A percentile compares a stretch with the other conserved stretches of the same genome.
Evolutionary conservation across 1,140 invertebrate genomes (phyloP).

Genomic region (Scaptodrosophila lebanonensis): DNA sequence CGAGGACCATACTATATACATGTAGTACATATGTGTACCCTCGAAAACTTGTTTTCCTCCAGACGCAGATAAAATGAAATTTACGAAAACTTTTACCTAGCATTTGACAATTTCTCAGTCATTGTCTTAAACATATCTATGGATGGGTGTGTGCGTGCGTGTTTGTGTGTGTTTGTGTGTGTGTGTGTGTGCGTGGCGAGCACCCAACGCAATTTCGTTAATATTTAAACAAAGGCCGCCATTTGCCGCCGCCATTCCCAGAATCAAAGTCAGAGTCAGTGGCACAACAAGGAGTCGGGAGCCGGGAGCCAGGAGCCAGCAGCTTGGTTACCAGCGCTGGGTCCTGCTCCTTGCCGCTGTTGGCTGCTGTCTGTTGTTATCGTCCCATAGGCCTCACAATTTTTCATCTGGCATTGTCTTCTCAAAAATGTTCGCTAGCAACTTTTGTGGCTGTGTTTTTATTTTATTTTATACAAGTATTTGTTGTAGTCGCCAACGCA

Average conservation of each 20-base stretch:
- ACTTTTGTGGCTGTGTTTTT: too few relatives aligned
- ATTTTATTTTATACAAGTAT: too few relatives aligned
- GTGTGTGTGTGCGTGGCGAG: conserved; percentile 12
- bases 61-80: conserved; percentile 65
- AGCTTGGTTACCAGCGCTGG: too few relatives aligned
- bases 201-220: conserved; percentile 41
- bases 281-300: too few relatives aligned
- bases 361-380: conserved; percentile 23
- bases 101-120: conserved; percentile 29
- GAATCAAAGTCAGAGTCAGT: too few relatives aligned
- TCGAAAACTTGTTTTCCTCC: conserved; percentile 49
- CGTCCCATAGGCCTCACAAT: conserved; percentile 38
- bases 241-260: conserved; percentile 26
- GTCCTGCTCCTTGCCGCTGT: conserved; percentile 5
- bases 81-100: conserved; percentile 41
- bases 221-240: conserved; percentile 50
- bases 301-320: too few relatives aligned
- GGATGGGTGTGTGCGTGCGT: conserved; percentile 7
- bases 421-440: conserved; percentile 27
- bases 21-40: conserved; percentile 8
- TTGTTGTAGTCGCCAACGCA: too few relatives aligned
- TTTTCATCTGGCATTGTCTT: conserved; percentile 43
- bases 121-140: conserved; percentile 9
- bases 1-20: too few relatives aligned
- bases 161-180: conserved; percentile 20